Base-by-base conservation (phyloP, 2,797 vertebrate genomes). In the Gila robusta region DNA sequence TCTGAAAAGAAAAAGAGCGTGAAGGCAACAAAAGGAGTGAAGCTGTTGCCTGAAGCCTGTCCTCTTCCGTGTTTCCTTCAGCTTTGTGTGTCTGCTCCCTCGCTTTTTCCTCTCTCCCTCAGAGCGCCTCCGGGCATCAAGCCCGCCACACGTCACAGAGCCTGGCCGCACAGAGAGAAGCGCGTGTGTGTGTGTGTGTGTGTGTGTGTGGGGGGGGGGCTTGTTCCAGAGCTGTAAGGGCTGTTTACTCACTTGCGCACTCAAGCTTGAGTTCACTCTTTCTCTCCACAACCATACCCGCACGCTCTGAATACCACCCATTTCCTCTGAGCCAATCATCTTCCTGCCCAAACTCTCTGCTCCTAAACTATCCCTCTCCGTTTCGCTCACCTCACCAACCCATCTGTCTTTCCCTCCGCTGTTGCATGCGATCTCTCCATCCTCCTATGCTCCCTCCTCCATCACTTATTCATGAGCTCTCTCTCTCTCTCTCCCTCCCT, bases 261-360 rank as follows among this genome's bases (percentile, higher is more conserved):
- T 83, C 54, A 83, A 83, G 49, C 35, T 83, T 37, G 73, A 47
- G 82, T 62, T 54, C 82, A 47, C 72, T 78, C 56, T 37, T 76
- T 64, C 69, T 41, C 54, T 64, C 19, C 67, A 35, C 79, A 71
- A 81, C 82, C 47, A 79, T 52, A 71, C 37, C 44, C 59, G 12
- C 47, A 54, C 17, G 32, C 28, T 47, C 69, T 89, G 81, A 76
- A 90, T 91, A 91, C 90, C 93, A 92, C 92, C 80, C 89, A 90
- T 94, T 92, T 94, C 91, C 79, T 92, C 90, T 94, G 92, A 92
- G 90, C 89, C 73, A 70, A 78, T 85, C 84, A 91, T 92, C 90
- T 90, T 90, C 92, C 93, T 89, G 93, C 90, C 92, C 91, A 94
- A 91, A 92, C 86, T 88, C 88, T 81, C 67, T 32, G 79, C 87